Percentiles rank a stretch among this genome's conserved stretches.
Evolutionary conservation across 2,113 vertebrate species (phyloP).

Genomic region (Seriola aureovittata): DNA sequence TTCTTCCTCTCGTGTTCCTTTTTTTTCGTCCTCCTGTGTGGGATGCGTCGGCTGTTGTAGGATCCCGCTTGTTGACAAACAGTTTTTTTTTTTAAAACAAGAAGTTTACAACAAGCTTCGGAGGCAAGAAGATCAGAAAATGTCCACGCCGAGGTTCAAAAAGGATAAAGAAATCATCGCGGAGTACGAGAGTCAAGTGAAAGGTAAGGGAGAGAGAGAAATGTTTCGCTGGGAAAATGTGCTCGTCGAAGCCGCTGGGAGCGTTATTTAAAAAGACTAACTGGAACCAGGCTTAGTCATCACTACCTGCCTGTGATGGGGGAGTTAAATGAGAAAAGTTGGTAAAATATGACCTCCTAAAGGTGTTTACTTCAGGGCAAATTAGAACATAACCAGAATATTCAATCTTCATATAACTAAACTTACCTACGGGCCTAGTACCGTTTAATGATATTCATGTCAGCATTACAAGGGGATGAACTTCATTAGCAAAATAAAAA

Average conservation of each 20-base stretch:
- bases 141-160: slow-evolving; percentile 95
- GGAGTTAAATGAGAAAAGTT: neutral
- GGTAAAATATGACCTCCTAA: neutral
- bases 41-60: slow-evolving; percentile 74
- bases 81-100: slow-evolving; percentile 36
- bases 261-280: neutral
- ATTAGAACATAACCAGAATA: neutral
- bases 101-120: slow-evolving; percentile 60
- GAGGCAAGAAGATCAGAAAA: slow-evolving; percentile 78
- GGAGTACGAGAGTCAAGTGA: slow-evolving; percentile 98
- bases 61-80: slow-evolving; percentile 65
- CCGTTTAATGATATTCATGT: neutral
- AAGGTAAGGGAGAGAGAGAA: slow-evolving; percentile 87
- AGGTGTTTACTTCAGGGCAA: neutral
- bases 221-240: slow-evolving; percentile 10
- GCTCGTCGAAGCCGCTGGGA: slow-evolving; percentile 18
- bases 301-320: slow-evolving; percentile 34
- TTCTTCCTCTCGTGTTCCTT: neutral
- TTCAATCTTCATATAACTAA: neutral
- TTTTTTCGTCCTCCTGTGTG: slow-evolving; percentile 23
- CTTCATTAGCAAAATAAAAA: slow-evolving; percentile 20
- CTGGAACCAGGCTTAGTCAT: slow-evolving; percentile 18
- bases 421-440: neutral
- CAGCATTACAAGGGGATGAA: neutral
- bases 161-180: slow-evolving; percentile 99